Conservation (phyloP, 2,888 invertebrate species). For the Creontiades dilutus region DNA sequence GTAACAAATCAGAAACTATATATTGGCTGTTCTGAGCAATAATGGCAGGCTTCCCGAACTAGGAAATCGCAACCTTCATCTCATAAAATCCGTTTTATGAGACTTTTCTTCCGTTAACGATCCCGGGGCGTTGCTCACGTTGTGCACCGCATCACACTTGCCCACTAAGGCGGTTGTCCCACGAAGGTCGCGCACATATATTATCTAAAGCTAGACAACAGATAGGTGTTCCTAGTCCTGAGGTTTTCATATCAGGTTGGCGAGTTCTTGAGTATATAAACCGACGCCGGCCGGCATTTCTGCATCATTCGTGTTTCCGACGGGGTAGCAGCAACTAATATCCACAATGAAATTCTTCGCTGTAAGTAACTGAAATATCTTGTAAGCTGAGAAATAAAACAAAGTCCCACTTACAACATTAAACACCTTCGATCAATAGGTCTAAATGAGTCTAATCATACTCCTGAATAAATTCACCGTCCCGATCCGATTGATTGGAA, state of each 20-base stretch:
- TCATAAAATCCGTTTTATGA: not conserved
- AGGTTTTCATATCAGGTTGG: not conserved
- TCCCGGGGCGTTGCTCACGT: not conserved
- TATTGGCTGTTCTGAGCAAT: no score
- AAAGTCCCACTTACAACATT: no score
- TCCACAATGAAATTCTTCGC: conserved; percentile 50
- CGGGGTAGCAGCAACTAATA: conserved; percentile 40
- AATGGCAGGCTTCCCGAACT: no score
- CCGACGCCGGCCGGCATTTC: not conserved
- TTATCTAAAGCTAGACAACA: not conserved
- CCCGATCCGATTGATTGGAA: no score
- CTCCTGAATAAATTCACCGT: no score
- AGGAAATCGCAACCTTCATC: not conserved
- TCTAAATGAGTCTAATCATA: no score
- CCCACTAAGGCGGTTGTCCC: conserved; percentile 1
- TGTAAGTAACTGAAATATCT: conserved; percentile 13
- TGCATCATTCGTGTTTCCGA: conserved; percentile 1
- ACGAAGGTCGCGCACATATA: not conserved
- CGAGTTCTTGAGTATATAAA: conserved; percentile 15
- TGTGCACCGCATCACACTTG: not conserved
- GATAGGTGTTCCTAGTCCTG: not conserved
- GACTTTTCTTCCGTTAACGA: not conserved
- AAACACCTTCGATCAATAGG: no score
- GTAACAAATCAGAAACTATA: no score
- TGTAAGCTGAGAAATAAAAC: no score